These are phyloP conservation scores for Neoniphon sammara DNA, from an alignment of 2,797 vertebrate genomes.

Conservation along the genomic window DNA sequence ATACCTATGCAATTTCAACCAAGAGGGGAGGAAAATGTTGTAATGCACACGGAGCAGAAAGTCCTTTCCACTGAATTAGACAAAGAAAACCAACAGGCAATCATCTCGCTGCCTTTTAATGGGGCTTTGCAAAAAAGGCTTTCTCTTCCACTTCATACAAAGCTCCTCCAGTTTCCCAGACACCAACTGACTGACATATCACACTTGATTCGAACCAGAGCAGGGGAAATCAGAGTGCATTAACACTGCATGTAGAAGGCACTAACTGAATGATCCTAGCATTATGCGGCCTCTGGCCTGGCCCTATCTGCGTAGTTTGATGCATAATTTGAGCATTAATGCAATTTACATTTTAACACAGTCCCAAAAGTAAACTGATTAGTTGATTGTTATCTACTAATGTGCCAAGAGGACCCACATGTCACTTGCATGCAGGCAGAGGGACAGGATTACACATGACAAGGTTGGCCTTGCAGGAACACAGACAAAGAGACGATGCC, in stretches of 20 bases:
- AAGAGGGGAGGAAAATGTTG: constrained; percentile 68
- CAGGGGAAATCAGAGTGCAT: constrained; percentile 82
- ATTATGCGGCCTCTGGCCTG: constrained; percentile 82
- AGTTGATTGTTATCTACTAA: constrained; percentile 87
- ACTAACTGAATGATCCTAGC: constrained; percentile 82
- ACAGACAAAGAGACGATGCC: constrained; percentile 71
- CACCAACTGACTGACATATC: constrained; percentile 74
- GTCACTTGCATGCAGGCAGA: constrained; percentile 78
- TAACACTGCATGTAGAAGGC: constrained; percentile 84
- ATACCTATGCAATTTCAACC: constrained; percentile 70
- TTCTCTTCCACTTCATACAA: constrained; percentile 73
- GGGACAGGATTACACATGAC: constrained; percentile 78
- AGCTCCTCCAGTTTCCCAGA: constrained; percentile 77
- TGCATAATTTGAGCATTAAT: constrained; percentile 88
- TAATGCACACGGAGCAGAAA: constrained; percentile 67
- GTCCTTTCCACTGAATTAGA: constrained; percentile 76
- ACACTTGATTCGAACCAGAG: constrained; percentile 82
- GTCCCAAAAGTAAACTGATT: constrained; percentile 86
- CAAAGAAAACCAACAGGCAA: constrained; percentile 76
- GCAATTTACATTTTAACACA: constrained; percentile 88
- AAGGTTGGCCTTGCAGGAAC: constrained; percentile 75
- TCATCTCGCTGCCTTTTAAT: constrained; percentile 76
- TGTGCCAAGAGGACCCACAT: constrained; percentile 80
- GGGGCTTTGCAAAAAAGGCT: constrained; percentile 75
- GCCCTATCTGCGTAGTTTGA: constrained; percentile 80